These are phyloP conservation scores for Hypselothyrea guttata DNA, from an alignment of 2,888 invertebrate genomes.

Conservation along the genomic window DNA sequence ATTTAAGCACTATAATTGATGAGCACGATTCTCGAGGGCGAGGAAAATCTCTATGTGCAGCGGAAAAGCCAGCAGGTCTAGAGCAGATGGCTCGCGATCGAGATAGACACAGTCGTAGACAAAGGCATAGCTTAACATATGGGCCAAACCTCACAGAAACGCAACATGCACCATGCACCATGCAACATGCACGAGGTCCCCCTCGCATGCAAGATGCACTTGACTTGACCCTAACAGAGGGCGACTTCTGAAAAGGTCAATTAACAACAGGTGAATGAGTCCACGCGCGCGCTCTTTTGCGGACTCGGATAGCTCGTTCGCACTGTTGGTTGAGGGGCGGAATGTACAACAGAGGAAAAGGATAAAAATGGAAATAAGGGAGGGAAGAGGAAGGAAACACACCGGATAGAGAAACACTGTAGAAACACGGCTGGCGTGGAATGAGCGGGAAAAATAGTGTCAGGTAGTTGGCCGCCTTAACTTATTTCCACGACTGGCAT, in stretches of 20 bases:
- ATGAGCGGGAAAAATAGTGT: conserved; percentile 55
- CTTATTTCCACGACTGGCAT: not conserved
- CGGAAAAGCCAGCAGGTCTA: conserved; percentile 7
- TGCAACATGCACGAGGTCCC: not conserved
- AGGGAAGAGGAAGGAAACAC: not conserved
- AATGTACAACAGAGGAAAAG: not conserved
- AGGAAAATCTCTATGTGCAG: conserved; percentile 15
- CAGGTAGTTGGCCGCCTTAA: conserved; percentile 3
- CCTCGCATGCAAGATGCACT: conserved; percentile 19
- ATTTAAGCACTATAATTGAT: too few relatives aligned
- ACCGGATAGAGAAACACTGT: not conserved
- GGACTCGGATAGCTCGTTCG: conserved; percentile 19
- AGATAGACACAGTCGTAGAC: too few relatives aligned
- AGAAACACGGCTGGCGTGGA: conserved; percentile 25
- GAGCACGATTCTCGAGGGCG: too few relatives aligned
- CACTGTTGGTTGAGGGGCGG: conserved; percentile 1
- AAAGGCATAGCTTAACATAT: too few relatives aligned
- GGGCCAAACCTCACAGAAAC: too few relatives aligned
- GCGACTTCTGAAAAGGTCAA: conserved; percentile 64
- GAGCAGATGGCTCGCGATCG: too few relatives aligned
- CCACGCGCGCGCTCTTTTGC: conserved; percentile 41
- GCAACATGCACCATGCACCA: conserved; percentile 1
- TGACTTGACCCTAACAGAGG: conserved; percentile 37
- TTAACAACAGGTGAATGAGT: conserved; percentile 72
- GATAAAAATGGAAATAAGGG: not conserved